phyloP scores from a whole-genome alignment of 2,888 invertebrate species.

The Volucella inflata region DNA sequence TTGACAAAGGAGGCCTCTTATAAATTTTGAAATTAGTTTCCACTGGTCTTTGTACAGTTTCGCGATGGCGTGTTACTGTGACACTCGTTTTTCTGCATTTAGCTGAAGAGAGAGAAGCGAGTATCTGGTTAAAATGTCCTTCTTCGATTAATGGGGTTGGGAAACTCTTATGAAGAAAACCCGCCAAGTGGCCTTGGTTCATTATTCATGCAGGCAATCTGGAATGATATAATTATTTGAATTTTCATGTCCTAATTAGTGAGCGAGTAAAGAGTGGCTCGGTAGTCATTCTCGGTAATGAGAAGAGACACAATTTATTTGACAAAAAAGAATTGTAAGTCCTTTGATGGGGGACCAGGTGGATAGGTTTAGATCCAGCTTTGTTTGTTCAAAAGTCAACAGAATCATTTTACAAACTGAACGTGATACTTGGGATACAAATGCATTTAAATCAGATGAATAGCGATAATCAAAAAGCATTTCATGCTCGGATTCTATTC shows the following conservation, averaged over 20 bases:
- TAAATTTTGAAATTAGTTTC: constrained; percentile 58
- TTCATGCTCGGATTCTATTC: too few relatives aligned
- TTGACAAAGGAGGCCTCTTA: constrained; percentile 31
- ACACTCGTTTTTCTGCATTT: background rate
- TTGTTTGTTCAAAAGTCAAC: too few relatives aligned
- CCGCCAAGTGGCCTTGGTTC: constrained; percentile 18
- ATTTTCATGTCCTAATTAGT: constrained; percentile 42
- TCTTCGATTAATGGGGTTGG: background rate
- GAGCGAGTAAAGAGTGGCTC: constrained; percentile 30
- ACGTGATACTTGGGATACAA: too few relatives aligned
- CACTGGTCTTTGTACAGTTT: constrained; percentile 1
- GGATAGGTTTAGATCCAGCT: too few relatives aligned
- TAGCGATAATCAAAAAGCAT: too few relatives aligned
- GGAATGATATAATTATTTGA: constrained; percentile 25
- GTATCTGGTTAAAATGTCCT: constrained; percentile 5
- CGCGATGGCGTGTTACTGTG: background rate
- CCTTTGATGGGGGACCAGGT: too few relatives aligned
- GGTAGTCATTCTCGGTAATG: constrained; percentile 33
- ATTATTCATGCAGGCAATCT: constrained; percentile 39
- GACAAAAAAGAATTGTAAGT: background rate
- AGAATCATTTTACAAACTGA: too few relatives aligned
- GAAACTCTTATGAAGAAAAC: constrained; percentile 1
- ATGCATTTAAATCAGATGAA: too few relatives aligned
- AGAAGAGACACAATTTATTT: background rate
- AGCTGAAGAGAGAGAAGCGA: background rate